A percentile compares a stretch with the other conserved stretches of the same genome.
Evolutionary conservation across 1,140 invertebrate genomes (phyloP).

Genomic region (Ceratina calcarata): DNA sequence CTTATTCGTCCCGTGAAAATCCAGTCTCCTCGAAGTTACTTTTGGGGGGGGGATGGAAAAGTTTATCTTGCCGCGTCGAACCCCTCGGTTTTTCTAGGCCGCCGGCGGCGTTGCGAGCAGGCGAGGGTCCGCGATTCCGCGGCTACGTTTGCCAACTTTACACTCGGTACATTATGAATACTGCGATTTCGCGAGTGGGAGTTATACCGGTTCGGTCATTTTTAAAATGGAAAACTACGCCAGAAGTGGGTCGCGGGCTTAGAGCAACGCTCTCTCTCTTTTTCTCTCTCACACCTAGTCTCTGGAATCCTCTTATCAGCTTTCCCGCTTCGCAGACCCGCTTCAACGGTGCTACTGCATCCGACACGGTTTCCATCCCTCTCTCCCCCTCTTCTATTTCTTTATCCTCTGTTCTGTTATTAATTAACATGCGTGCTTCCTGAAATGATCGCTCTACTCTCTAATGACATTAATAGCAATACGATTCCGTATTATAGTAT

Average conservation of each 20-base stretch:
- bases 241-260: slow-evolving; percentile 41
- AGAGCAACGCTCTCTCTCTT: background rate
- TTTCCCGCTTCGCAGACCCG: slow-evolving; percentile 33
- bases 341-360: background rate
- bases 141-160: slow-evolving; percentile 59
- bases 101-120: too few species aligned
- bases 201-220: slow-evolving; percentile 58
- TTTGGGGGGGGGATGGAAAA: slow-evolving; percentile 35
- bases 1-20: slow-evolving; percentile 31
- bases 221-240: slow-evolving; percentile 54
- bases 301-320: slow-evolving; percentile 47
- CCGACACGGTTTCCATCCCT: slow-evolving; percentile 1
- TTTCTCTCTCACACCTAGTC: background rate
- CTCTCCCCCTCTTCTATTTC: too few species aligned
- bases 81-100: background rate
- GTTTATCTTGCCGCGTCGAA: slow-evolving; percentile 70
- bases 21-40: slow-evolving; percentile 15
- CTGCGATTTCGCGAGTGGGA: slow-evolving; percentile 60
- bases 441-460: too few species aligned
- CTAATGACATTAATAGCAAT: too few species aligned
- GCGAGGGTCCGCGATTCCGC: slow-evolving; percentile 2
- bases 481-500: too few species aligned
- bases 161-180: slow-evolving; percentile 71
- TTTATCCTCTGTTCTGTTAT: background rate
- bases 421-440: background rate